Base-by-base conservation (phyloP, 2,113 vertebrate genomes). In the Ornithorhynchus anatinus region DNA sequence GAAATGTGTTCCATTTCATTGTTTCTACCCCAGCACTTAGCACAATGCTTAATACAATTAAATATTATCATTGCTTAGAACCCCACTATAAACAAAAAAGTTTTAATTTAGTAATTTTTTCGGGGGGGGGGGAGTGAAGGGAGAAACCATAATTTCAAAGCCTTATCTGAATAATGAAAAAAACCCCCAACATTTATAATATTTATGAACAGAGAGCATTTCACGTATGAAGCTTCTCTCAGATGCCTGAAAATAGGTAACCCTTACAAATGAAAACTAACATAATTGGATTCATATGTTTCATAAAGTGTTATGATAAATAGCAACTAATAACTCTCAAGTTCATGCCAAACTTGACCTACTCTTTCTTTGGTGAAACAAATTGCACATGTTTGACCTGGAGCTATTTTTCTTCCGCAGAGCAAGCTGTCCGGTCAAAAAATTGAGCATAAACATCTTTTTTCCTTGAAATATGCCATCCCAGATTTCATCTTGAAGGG, bases 281-380 rank as follows among this genome's bases (percentile, higher is more conserved):
- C n/a, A 53, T 32, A 72, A 37, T 22, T 53, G 9, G 22, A 20
- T 39, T 25, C 29, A 52, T 4, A 43, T 5, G 48, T 61, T 59
- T 77, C 47, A 23, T 38, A 15, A 23, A 70, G 12, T 62, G n/a
- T 52, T 52, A 58, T 15, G 22, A 50, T 57, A 6, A 40, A 71
- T 47, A 63, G 32, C 63, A 79, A 78, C n/a, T n/a, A 64, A 38
- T 59, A 22, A 59, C 61, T 80, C 54, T 65, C 27, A 80, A 80
- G 20, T 51, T 65, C 72, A 80, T 59, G 76, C 77, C 64, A 61
- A 59, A 59, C 53, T 48, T 69, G 13, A 79, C 16, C 20, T 43
- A 20, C 38, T 75, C 40, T 70, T 75, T 77, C 43, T 85, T 69
- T 80, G 68, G 63, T 67, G 57, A 48, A 33, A 16, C 10, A 29